Conservation (phyloP, 2,888 invertebrate species). For the Trichopoda pennipes region DNA sequence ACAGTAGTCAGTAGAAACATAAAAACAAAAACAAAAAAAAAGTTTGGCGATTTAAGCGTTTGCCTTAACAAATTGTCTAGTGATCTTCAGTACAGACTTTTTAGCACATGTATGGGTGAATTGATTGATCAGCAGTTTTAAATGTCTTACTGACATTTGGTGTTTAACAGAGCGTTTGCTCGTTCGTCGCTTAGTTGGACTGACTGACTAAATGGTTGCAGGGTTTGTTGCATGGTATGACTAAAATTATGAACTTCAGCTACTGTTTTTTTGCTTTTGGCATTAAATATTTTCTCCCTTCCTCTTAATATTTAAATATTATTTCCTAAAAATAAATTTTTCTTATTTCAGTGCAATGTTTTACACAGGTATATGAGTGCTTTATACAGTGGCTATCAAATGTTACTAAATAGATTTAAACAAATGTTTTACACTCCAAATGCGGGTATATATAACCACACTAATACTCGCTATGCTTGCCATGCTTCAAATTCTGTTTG, state of each 20-base stretch:
- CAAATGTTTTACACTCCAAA: no score
- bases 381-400: no score
- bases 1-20: slow-evolving; percentile 71
- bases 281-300: slow-evolving; percentile 32
- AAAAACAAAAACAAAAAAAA: slow-evolving; percentile 33
- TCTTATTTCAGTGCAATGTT: slow-evolving; percentile 1
- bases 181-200: not conserved
- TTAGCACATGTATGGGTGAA: slow-evolving; percentile 6
- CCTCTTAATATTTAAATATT: slow-evolving; percentile 20
- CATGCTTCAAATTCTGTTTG: no score
- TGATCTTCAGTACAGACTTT: slow-evolving; percentile 35
- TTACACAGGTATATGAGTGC: not conserved
- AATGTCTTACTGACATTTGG: slow-evolving; percentile 29
- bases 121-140: slow-evolving; percentile 53
- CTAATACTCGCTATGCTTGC: no score
- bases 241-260: slow-evolving; percentile 64
- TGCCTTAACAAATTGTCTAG: slow-evolving; percentile 60
- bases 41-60: slow-evolving; percentile 42
- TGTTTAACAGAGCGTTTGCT: slow-evolving; percentile 14
- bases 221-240: slow-evolving; percentile 53
- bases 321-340: not conserved
- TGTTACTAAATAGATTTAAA: no score
- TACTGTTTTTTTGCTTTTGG: slow-evolving; percentile 53
- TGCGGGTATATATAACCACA: no score
- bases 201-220: slow-evolving; percentile 51